These are phyloP conservation scores for Perccottus glenii DNA, from an alignment of 2,113 vertebrate genomes.

Conservation along the genomic window DNA sequence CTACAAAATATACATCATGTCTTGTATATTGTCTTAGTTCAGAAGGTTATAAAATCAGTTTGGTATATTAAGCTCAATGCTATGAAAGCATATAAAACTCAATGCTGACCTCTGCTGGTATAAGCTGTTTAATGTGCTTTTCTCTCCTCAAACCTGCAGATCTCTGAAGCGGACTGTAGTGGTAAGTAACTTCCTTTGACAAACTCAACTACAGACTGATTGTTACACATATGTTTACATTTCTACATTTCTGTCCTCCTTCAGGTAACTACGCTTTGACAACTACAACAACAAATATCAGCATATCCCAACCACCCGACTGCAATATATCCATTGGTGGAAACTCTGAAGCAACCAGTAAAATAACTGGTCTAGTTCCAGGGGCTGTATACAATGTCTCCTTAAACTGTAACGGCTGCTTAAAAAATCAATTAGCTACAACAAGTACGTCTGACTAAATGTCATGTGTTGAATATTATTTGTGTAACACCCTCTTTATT, in stretches of 20 bases:
- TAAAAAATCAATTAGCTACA: background rate
- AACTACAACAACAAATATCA: background rate
- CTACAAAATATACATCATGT: too few species aligned
- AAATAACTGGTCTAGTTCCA: slow-evolving; percentile 19
- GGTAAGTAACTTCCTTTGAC: slow-evolving; percentile 23
- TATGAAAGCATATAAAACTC: slow-evolving; percentile 5
- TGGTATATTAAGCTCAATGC: too few species aligned
- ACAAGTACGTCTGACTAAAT: slow-evolving; percentile 40
- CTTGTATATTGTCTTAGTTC: too few species aligned
- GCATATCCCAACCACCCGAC: fast-evolving
- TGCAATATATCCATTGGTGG: background rate
- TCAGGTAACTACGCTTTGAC: background rate
- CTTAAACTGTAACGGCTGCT: slow-evolving; percentile 24
- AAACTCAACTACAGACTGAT: background rate
- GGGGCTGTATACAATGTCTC: slow-evolving; percentile 16
- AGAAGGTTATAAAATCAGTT: too few species aligned
- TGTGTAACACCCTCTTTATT: too few species aligned
- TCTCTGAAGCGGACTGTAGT: background rate
- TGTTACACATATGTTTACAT: too few species aligned
- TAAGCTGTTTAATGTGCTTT: background rate
- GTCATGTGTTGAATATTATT: too few species aligned
- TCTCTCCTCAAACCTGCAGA: slow-evolving; percentile 38
- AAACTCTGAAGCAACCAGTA: fast-evolving
- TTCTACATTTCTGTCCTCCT: background rate
- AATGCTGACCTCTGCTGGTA: slow-evolving; percentile 60